Evolutionary conservation across 2,888 invertebrate genomes (phyloP).

Genomic region (Tolmerus cingulatus): DNA sequence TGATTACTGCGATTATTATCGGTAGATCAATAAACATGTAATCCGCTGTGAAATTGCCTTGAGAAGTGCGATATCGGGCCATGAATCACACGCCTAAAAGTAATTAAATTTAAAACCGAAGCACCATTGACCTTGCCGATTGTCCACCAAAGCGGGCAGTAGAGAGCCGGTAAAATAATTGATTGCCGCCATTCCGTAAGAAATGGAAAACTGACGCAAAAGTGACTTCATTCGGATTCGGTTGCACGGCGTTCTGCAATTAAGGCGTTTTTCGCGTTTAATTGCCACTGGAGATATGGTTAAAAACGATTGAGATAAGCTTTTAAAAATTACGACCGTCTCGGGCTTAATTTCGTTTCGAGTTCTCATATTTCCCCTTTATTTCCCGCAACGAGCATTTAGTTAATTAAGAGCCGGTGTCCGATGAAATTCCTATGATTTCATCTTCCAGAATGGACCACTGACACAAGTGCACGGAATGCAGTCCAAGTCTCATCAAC

Average conservation of each 20-base stretch:
- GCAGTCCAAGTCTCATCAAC: background rate
- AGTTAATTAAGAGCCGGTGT: background rate
- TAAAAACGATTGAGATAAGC: conserved; percentile 28
- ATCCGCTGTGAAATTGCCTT: background rate
- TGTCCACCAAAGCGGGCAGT: background rate
- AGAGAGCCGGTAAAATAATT: background rate
- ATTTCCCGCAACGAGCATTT: background rate
- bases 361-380: background rate
- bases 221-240: conserved; percentile 6
- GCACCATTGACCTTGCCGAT: background rate
- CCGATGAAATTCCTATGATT: background rate
- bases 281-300: conserved; percentile 10
- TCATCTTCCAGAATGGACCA: background rate
- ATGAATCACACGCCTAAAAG: background rate
- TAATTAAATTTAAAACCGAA: background rate
- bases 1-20: background rate
- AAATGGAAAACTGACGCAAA: conserved; percentile 23
- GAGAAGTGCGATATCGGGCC: background rate
- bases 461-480: background rate
- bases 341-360: background rate
- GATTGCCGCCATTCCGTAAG: background rate
- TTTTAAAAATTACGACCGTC: background rate
- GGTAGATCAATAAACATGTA: background rate
- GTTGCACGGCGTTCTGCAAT: background rate
- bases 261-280: conserved; percentile 13